phyloP scores from a whole-genome alignment of 2,797 vertebrate genomes.

The Margarornis squamiger region DNA sequence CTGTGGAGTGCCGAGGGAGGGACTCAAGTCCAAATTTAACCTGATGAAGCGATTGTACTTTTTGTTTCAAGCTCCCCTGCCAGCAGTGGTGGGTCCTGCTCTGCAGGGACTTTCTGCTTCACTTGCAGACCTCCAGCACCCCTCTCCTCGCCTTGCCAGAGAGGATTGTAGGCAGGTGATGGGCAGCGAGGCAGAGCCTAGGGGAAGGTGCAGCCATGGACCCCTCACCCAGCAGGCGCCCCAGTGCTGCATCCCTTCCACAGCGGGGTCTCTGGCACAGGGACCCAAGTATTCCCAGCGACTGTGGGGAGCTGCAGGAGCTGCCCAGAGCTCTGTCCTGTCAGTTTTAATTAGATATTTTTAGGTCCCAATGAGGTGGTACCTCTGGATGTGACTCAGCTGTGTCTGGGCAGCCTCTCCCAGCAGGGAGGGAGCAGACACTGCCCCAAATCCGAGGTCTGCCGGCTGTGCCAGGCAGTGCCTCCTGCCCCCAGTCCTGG shows the following conservation, averaged over 20 bases:
- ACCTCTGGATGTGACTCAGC: accelerated
- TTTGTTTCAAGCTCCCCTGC: not conserved
- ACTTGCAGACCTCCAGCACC: not conserved
- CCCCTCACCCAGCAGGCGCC: accelerated
- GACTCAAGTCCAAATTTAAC: conserved; percentile 35
- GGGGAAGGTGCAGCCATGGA: not conserved
- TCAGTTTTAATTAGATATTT: not conserved
- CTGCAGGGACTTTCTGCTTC: not conserved
- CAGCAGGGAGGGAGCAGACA: accelerated
- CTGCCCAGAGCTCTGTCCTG: not conserved
- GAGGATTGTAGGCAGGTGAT: not conserved
- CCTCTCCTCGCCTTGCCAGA: not conserved
- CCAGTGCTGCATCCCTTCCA: not conserved
- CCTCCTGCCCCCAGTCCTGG: not conserved
- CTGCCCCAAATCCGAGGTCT: accelerated
- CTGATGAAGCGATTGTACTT: conserved; percentile 17
- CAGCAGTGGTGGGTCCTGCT: not conserved
- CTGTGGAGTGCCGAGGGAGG: conserved; percentile 18
- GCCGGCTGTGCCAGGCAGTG: not conserved
- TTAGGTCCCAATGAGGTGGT: not conserved
- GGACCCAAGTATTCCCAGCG: not conserved
- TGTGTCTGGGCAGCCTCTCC: not conserved
- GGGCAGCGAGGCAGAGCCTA: not conserved
- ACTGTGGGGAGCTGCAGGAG: not conserved
- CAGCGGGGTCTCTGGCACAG: accelerated